phyloP scores from a whole-genome alignment of 1,140 invertebrate genomes.

The Elymnias hypermnestra region DNA sequence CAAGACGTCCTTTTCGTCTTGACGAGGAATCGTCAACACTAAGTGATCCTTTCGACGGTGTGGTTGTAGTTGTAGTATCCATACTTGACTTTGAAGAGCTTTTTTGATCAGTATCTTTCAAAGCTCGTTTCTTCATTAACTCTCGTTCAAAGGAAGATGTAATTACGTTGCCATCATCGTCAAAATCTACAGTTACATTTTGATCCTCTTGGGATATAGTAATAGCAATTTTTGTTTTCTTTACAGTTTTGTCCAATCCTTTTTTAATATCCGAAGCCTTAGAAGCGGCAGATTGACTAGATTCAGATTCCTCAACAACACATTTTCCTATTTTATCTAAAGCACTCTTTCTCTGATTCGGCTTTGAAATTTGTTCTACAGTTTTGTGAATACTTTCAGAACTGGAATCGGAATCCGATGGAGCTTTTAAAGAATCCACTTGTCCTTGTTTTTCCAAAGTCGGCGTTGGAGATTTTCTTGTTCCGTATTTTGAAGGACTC shows the following conservation, averaged over 20 bases:
- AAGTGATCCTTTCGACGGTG: constrained; percentile 68
- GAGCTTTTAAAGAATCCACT: constrained; percentile 75
- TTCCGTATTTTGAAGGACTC: constrained; percentile 59
- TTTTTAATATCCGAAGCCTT: constrained; percentile 54
- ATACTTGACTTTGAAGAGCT: constrained; percentile 72
- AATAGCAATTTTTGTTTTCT: constrained; percentile 73
- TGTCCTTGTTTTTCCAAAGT: constrained; percentile 79
- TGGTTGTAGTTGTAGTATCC: constrained; percentile 67
- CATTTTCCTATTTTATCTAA: constrained; percentile 70
- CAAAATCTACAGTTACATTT: constrained; percentile 71
- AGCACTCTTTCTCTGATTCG: constrained; percentile 49
- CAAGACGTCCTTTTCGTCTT: constrained; percentile 60
- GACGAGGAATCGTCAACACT: constrained; percentile 73
- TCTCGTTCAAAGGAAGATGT: constrained; percentile 64
- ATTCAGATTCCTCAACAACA: constrained; percentile 70
- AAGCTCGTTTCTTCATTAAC: constrained; percentile 56
- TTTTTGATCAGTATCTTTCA: constrained; percentile 69
- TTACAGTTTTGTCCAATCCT: constrained; percentile 46
- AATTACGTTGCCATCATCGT: constrained; percentile 68
- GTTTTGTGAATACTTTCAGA: constrained; percentile 73
- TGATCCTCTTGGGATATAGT: constrained; percentile 75
- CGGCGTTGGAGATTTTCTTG: constrained; percentile 77
- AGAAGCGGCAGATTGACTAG: constrained; percentile 67
- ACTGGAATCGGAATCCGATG: constrained; percentile 73
- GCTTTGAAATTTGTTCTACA: constrained; percentile 59